phyloP scores from a whole-genome alignment of 2,113 vertebrate genomes.

The Lamprologus ornatipinnis region DNA sequence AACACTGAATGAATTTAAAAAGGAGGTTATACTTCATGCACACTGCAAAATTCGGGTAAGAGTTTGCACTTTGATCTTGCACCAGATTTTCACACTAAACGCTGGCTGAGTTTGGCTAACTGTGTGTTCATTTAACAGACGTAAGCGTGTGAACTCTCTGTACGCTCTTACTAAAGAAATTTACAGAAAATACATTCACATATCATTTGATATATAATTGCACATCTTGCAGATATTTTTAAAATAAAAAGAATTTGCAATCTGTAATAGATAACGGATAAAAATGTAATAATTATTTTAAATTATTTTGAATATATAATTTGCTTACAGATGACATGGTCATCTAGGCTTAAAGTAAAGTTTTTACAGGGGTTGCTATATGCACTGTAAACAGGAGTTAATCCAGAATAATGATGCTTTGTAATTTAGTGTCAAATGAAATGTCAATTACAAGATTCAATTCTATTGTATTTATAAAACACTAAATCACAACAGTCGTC shows the following conservation, averaged over 20 bases:
- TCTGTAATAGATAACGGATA: background rate
- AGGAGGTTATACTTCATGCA: constrained; percentile 25
- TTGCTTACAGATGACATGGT: background rate
- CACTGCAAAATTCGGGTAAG: constrained; percentile 11
- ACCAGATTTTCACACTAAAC: background rate
- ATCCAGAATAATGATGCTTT: background rate
- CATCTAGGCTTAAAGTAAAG: background rate
- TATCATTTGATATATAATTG: background rate
- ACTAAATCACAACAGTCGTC: background rate
- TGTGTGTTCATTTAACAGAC: background rate
- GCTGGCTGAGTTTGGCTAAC: background rate
- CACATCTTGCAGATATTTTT: background rate
- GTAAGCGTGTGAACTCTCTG: background rate
- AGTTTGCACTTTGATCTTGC: constrained; percentile 11
- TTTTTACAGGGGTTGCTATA: background rate
- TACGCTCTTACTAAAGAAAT: background rate
- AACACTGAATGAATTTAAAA: constrained; percentile 46
- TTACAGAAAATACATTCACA: background rate
- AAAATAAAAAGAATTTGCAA: background rate
- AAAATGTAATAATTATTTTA: background rate
- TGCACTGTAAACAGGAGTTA: background rate
- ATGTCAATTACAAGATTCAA: background rate
- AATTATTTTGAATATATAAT: background rate
- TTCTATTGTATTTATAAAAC: background rate
- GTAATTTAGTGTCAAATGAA: background rate